Base-by-base conservation (phyloP, 2,888 invertebrate species). In the Nysson spinosus region DNA sequence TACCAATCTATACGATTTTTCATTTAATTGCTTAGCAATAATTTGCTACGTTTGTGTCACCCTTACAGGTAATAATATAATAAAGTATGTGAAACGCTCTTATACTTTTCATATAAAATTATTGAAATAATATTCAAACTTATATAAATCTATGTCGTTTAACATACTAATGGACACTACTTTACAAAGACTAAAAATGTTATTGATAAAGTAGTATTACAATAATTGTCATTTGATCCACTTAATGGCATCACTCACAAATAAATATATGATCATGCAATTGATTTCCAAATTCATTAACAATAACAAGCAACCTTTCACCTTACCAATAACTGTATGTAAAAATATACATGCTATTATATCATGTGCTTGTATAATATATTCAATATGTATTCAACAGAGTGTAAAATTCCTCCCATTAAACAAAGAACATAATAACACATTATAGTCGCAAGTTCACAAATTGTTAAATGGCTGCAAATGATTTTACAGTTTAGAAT, bases 171-270 rank as follows among this genome's bases (percentile, higher is more conserved):
- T 28, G 7, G n/a, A 39, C 5, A 37, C 14, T 7, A 20, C 16
- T 19, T 19, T 6, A 19, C 7, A 35, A 16, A n/a, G 4, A 12
- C 16, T 35, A 35, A 35, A 24, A 24, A 7, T 24, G 12, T 12
- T 44, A 40, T 50, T 30, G 55, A 47, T 55, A 51, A 62, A 65
- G 40, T 50, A 62, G 54, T 37, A 32, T 30, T 46, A 65, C 60
- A 20, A 43, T 16, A 28, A 12, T 28, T 24, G 9, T 44, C n/a
- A n/a, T n/a, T 35, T 24, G 40, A 34, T 16, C n/a, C 14, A 11
- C 16, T 47, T 42, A 46, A 6, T 32, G 0, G 7, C 26, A 17
- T 34, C 42, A 47, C 12, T 39, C 17, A 60, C 35, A 30, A 9
- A 49, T 34, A 49, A 32, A 14, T 12, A 39, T 50, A n/a, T n/a